Percentiles rank a stretch among this genome's conserved stretches.
Conservation (phyloP, 2,797 vertebrate genomes). For the Morelia viridis region DNA sequence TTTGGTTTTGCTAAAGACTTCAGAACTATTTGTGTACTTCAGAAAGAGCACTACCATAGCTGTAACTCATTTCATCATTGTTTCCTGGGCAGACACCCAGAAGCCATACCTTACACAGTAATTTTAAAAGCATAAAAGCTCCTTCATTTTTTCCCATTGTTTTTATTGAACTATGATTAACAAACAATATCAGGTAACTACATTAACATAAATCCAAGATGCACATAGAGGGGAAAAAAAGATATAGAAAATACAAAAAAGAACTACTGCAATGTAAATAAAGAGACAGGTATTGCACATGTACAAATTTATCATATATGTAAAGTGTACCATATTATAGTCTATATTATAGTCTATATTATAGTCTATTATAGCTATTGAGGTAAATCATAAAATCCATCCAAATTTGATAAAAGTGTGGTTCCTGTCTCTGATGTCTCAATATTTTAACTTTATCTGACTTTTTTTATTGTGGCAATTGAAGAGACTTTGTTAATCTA, state of each 20-base stretch:
- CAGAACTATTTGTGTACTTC: conserved; percentile 20
- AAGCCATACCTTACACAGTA: conserved; percentile 54
- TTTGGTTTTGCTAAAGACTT: not conserved
- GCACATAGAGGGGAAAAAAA: not conserved
- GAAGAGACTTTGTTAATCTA: not conserved
- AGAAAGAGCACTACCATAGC: not conserved
- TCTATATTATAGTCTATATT: not conserved
- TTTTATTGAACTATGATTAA: not conserved
- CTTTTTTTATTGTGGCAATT: not conserved
- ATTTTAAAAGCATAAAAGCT: conserved; percentile 55
- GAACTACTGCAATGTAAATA: not conserved
- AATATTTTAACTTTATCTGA: not conserved
- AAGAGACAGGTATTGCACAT: not conserved
- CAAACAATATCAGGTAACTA: not conserved
- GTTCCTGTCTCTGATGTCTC: not conserved
- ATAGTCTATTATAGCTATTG: not conserved
- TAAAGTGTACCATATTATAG: not conserved
- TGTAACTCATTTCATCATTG: conserved; percentile 40
- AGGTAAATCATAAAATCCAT: not conserved
- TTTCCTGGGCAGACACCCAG: conserved; percentile 56
- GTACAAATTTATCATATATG: not conserved
- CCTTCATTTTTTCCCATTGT: conserved; percentile 31
- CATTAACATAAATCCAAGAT: conserved; percentile 33
- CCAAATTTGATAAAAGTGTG: not conserved
- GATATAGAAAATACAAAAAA: not conserved